Base-by-base conservation (phyloP, 2,888 invertebrate genomes). In the Acleris emargana region DNA sequence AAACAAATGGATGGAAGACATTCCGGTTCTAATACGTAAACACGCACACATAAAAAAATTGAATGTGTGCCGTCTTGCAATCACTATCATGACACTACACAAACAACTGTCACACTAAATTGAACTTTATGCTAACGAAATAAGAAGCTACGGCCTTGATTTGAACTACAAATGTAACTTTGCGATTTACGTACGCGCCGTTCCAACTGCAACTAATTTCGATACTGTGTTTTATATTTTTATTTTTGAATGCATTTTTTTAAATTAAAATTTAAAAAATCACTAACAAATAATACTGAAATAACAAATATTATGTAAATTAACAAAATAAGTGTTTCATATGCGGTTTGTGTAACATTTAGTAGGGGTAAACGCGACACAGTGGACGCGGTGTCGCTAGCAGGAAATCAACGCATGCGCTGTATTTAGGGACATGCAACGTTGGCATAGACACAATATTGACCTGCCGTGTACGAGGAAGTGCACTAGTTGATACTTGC, bases 391-490 rank as follows among this genome's bases (percentile, higher is more conserved):
- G 63, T 62, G 66, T 63, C 9, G n/a, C 9, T 42, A 13, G 38
- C 11, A 58, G 43, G 64, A 62, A 63, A 70, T 43, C 49, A 13
- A 7, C 32, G 18, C 18, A 50, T 64, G 61, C 66, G 61, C 53
- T 42, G 45, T 69, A 70, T 70, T 72, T 73, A 72, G 71, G 72
- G 71, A 71, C 72, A 69, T 76, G 75, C 74, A 75, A 69, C 73
- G 77, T 73, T 76, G 75, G 74, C 74, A 76, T 75, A 76, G 76
- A 77, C 75, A 78, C 77, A 77, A 77, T 77, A 78, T 79, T 78
- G 80, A 77, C 78, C 76, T 77, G 76, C 70, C 60, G 68, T 74
- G 49, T 67, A 68, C 53, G 25, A 17, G 28, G 73, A 70, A 68
- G 47, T 3, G 5, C n/a, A 5, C 1, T 52, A 68, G 58, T 78